phyloP scores from a whole-genome alignment of 1,140 invertebrate genomes.

The Rhizoglyphus robini region DNA sequence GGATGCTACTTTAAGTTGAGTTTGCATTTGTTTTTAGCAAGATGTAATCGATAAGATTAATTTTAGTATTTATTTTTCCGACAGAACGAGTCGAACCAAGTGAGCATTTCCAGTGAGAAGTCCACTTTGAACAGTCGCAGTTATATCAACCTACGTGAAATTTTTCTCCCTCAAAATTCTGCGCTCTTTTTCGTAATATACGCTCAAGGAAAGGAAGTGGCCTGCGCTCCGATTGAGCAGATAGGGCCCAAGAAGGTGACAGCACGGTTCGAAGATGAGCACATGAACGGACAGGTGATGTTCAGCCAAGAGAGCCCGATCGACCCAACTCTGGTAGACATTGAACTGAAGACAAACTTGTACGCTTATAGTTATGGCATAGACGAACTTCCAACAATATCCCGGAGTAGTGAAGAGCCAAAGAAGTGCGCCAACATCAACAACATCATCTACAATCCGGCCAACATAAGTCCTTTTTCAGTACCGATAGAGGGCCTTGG shows the following conservation, averaged over 20 bases:
- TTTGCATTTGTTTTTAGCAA: no score
- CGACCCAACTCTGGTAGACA: constrained; percentile 61
- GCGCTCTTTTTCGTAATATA: neutral
- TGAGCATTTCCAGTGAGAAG: constrained; percentile 10
- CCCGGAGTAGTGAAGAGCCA: constrained; percentile 30
- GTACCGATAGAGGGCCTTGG: constrained; percentile 27
- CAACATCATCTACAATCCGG: constrained; percentile 40
- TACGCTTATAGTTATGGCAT: constrained; percentile 39
- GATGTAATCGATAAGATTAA: neutral
- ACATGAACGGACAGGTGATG: constrained; percentile 60
- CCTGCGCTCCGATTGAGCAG: constrained; percentile 59
- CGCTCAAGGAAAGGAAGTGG: constrained; percentile 51
- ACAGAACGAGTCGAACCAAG: constrained; percentile 2
- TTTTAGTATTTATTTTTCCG: neutral
- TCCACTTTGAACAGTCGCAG: constrained; percentile 10
- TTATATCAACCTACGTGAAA: neutral
- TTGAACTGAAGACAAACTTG: constrained; percentile 52
- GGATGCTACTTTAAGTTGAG: no score
- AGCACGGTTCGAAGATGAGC: constrained; percentile 51
- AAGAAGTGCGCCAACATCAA: constrained; percentile 33
- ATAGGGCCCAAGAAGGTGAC: constrained; percentile 36
- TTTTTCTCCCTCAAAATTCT: neutral
- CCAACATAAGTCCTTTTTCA: constrained; percentile 31
- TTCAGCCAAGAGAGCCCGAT: constrained; percentile 68
- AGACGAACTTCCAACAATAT: constrained; percentile 38